phyloP scores from a whole-genome alignment of 2,797 vertebrate species.

The Tolypeutes matacus region DNA sequence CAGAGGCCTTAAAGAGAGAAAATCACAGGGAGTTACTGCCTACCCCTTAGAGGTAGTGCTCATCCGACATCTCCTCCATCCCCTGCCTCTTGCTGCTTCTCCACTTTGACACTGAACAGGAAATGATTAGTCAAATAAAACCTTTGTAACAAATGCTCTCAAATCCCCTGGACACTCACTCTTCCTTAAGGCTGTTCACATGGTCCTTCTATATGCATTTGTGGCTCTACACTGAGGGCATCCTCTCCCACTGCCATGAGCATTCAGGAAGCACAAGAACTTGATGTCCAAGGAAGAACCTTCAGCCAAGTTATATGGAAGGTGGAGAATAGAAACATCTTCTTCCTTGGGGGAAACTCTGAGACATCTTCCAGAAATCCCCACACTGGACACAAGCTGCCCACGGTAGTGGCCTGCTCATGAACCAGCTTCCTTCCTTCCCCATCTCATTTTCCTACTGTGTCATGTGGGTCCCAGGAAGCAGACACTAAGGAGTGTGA shows the following conservation, averaged over 20 bases:
- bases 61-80: accelerated
- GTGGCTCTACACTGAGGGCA: not conserved
- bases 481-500: not conserved
- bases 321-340: not conserved
- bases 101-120: not conserved
- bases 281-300: not conserved
- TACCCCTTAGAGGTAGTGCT: not conserved
- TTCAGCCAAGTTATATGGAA: not conserved
- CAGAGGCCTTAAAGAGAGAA: too few species aligned
- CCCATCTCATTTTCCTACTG: not conserved
- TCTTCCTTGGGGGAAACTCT: not conserved
- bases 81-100: not conserved
- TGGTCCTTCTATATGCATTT: not conserved
- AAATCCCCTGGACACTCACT: not conserved
- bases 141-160: not conserved
- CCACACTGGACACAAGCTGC: not conserved
- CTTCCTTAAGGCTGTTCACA: not conserved
- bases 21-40: too few species aligned
- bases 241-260: too few species aligned
- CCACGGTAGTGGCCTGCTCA: not conserved
- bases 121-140: not conserved
- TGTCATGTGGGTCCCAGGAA: not conserved
- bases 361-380: too few species aligned
- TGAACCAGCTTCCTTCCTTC: not conserved
- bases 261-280: not conserved